A percentile compares a stretch with the other conserved stretches of the same genome.
Evolutionary conservation across 2,797 vertebrate species (phyloP).

Genomic region (Sebastes minor): DNA sequence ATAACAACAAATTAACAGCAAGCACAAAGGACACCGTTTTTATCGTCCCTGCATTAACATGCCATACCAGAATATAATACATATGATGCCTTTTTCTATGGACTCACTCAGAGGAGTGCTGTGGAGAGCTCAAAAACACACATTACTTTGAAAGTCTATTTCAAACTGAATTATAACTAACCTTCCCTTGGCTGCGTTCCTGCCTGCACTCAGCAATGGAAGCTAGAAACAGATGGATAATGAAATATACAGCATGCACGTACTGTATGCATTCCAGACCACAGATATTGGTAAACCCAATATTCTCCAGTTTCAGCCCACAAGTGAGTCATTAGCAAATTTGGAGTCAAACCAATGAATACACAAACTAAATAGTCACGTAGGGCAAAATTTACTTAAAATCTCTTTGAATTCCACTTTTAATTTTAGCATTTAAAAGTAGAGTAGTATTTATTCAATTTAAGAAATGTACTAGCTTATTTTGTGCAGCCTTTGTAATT

Average conservation of each 20-base stretch:
- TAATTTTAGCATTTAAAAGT: neutral
- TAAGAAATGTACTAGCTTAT: neutral
- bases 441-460: neutral
- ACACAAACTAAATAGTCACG: neutral
- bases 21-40: neutral
- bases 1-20: neutral
- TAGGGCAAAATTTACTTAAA: neutral
- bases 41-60: neutral
- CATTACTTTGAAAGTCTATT: neutral
- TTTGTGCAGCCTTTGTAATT: neutral
- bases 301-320: neutral
- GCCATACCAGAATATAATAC: neutral
- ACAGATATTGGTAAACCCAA: neutral
- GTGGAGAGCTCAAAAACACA: neutral
- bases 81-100: neutral
- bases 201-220: neutral
- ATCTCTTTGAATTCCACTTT: neutral
- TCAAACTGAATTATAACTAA: conserved; percentile 11
- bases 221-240: neutral
- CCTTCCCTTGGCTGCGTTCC: neutral
- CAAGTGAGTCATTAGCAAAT: neutral
- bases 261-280: neutral
- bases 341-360: neutral
- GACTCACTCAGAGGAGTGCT: neutral
- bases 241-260: conserved; percentile 2